Conservation (phyloP, 30 jellyfish, hydroid and myxozoan species). For the Catostylus mosaicus region DNA sequence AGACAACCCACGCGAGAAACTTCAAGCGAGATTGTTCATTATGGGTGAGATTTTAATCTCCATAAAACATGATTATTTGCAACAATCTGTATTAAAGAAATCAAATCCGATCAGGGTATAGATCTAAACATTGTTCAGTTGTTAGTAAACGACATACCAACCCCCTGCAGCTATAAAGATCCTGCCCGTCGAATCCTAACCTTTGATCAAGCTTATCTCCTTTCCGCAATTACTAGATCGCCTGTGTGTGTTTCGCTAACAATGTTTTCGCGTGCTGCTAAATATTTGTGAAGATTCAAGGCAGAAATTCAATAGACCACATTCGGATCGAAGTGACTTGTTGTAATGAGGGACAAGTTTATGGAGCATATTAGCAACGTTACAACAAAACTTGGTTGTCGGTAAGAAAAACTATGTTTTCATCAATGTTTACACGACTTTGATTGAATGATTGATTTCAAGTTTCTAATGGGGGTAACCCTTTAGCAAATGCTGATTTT, state of each 20-base stretch:
- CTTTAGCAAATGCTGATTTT: no score
- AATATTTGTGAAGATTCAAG: neutral
- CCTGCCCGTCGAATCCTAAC: conserved; percentile 13
- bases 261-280: neutral
- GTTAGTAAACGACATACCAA: conserved; percentile 2
- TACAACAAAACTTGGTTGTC: conserved; percentile 25
- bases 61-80: neutral
- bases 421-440: no score
- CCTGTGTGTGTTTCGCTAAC: neutral
- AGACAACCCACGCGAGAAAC: no score
- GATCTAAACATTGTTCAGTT: conserved; percentile 14
- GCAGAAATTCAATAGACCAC: neutral
- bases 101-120: conserved; percentile 1
- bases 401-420: conserved; percentile 9
- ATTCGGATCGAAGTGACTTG: no score
- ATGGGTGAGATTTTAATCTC: neutral
- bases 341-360: conserved; percentile 33
- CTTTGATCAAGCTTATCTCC: neutral
- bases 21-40: no score
- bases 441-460: no score
- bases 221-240: neutral
- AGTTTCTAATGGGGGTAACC: no score
- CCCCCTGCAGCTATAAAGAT: conserved; percentile 19
- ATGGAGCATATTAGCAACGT: conserved; percentile 43
- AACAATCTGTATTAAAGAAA: neutral